A percentile compares a stretch with the other conserved stretches of the same genome.
Conservation (phyloP, 2,797 vertebrate genomes). For the Catamblyrhynchus diadema region DNA sequence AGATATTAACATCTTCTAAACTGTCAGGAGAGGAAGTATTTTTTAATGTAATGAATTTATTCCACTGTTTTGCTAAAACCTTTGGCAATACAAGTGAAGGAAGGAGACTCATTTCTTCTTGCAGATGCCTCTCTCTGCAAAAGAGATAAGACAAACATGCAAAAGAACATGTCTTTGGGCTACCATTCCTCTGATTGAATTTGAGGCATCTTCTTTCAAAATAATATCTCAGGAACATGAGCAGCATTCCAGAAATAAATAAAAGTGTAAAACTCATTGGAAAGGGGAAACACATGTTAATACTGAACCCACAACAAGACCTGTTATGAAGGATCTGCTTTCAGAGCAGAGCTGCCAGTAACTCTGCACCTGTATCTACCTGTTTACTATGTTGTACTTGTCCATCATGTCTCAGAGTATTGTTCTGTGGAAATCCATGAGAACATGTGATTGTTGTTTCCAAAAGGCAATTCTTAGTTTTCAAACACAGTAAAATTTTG, state of each 20-base stretch:
- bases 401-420: neutral
- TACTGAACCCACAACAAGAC: neutral
- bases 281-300: neutral
- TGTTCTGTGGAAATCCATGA: neutral
- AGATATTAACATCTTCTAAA: neutral
- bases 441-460: neutral
- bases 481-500: neutral
- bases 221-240: neutral
- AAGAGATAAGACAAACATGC: neutral
- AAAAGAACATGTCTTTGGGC: neutral
- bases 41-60: neutral
- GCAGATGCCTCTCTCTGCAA: neutral
- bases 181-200: neutral
- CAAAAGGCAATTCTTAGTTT: neutral
- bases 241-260: neutral
- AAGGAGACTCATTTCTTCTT: neutral
- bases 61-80: neutral
- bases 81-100: neutral
- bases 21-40: neutral
- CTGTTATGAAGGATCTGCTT: neutral
- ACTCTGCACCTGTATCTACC: neutral
- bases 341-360: neutral
- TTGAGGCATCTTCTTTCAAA: neutral
- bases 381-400: neutral
- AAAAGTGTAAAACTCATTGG: neutral